These are phyloP conservation scores for Cremastinae sp. DNA, from an alignment of 2,888 invertebrate genomes.

Conservation along the genomic window DNA sequence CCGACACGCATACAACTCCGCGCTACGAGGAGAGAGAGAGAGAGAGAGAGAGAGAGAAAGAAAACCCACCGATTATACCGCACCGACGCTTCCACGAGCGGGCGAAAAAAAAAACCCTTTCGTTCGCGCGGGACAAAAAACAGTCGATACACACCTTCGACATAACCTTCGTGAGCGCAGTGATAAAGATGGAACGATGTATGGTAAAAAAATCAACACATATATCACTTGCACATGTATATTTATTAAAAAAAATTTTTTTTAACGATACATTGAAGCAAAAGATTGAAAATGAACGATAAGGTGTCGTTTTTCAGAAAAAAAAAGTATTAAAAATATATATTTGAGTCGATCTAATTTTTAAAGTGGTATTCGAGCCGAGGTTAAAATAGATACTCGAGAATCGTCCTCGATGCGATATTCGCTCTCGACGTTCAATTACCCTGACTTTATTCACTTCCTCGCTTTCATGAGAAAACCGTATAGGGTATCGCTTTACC, in stretches of 20 bases:
- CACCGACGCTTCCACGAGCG: conserved; percentile 16
- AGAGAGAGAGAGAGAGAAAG: conserved; percentile 6
- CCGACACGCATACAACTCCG: conserved; percentile 24
- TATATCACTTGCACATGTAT: no score
- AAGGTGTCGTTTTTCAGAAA: no score
- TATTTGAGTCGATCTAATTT: no score
- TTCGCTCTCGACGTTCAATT: not conserved
- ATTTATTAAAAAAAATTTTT: no score
- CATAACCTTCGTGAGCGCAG: not conserved
- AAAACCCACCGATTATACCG: conserved; percentile 18
- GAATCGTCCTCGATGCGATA: conserved; percentile 26
- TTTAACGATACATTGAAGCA: no score
- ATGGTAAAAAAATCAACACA: conserved; percentile 3
- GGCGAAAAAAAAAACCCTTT: conserved; percentile 8
- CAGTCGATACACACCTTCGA: conserved; percentile 19
- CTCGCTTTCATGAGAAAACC: conserved; percentile 22
- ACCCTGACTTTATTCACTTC: conserved; percentile 7
- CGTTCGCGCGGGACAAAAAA: conserved; percentile 4
- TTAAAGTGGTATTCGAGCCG: no score
- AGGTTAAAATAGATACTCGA: conserved; percentile 14
- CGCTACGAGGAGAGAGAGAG: conserved; percentile 2
- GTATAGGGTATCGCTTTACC: conserved; percentile 34
- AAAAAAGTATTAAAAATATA: no score
- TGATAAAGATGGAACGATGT: conserved; percentile 21
- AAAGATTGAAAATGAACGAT: no score